Percentiles rank a stretch among this genome's conserved stretches.
These are phyloP conservation scores for Polydrusus pterygomalis DNA, from an alignment of 2,888 invertebrate genomes.

Conservation along the genomic window DNA sequence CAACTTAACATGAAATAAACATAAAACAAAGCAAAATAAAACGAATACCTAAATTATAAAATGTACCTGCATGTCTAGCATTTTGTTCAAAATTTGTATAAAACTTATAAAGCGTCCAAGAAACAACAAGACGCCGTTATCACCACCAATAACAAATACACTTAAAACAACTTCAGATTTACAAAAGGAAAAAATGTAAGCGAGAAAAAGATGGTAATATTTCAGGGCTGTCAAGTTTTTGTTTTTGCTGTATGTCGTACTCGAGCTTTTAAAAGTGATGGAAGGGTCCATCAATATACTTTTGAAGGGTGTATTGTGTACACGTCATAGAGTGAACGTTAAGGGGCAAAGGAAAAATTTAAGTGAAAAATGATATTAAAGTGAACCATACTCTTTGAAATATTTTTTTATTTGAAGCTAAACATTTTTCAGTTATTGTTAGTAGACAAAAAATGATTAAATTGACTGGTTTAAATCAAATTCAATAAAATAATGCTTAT, in stretches of 20 bases:
- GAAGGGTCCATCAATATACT: constrained; percentile 25
- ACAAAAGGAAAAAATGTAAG: neutral
- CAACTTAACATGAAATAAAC: too few species aligned
- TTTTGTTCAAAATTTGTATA: too few species aligned
- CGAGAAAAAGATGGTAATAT: constrained; percentile 25
- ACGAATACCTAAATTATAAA: too few species aligned
- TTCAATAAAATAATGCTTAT: neutral
- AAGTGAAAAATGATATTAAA: constrained; percentile 14
- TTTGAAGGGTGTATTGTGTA: constrained; percentile 28
- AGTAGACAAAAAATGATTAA: too few species aligned
- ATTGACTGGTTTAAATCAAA: too few species aligned
- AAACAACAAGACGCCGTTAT: too few species aligned
- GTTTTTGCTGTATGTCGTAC: constrained; percentile 25
- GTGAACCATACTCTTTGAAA: too few species aligned
- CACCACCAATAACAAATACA: neutral
- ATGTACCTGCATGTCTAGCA: too few species aligned
- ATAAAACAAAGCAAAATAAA: too few species aligned
- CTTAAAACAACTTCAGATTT: neutral
- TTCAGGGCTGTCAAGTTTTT: constrained; percentile 21
- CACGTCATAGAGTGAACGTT: constrained; percentile 19
- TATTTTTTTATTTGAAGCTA: too few species aligned
- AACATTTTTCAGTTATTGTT: too few species aligned
- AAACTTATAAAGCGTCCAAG: too few species aligned
- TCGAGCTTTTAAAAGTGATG: constrained; percentile 19
- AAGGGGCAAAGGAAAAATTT: constrained; percentile 12